A percentile compares a stretch with the other conserved stretches of the same genome.
phyloP scores from a whole-genome alignment of 2,797 vertebrate genomes.

The Lutra lutra region DNA sequence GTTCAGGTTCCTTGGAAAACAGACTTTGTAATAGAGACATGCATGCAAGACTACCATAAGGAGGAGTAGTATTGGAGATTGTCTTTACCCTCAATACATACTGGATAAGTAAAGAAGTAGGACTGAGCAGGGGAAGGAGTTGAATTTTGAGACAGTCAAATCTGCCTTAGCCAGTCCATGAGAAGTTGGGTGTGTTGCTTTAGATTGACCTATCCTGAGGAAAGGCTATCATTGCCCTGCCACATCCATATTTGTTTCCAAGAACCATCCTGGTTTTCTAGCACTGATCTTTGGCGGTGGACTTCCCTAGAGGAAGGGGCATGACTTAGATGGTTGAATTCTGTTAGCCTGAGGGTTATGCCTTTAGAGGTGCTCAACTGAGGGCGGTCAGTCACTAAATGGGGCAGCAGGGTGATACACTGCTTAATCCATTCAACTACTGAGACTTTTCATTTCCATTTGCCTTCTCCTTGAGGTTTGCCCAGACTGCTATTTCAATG shows the following conservation, averaged over 20 bases:
- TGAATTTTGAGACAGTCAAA: neutral
- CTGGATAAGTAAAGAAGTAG: neutral
- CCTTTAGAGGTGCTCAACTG: neutral
- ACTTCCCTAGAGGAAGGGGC: fast-evolving
- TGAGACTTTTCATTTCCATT: neutral
- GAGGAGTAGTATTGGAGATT: neutral
- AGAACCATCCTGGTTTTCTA: neutral
- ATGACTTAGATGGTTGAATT: neutral
- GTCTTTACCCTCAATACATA: neutral
- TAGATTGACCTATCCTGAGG: neutral
- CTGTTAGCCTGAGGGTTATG: neutral
- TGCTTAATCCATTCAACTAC: neutral
- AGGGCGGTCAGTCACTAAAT: neutral
- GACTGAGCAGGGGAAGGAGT: neutral
- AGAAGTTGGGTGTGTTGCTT: neutral
- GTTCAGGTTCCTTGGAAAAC: neutral
- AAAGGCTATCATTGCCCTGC: neutral
- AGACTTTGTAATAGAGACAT: neutral
- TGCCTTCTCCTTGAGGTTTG: neutral
- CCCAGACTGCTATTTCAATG: neutral
- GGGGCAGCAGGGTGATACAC: fast-evolving
- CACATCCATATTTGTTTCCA: neutral
- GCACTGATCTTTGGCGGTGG: neutral
- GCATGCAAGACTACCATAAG: neutral
- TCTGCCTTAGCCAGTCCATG: neutral